Conservation (phyloP, 2,797 vertebrate species). For the Anabas testudineus region DNA sequence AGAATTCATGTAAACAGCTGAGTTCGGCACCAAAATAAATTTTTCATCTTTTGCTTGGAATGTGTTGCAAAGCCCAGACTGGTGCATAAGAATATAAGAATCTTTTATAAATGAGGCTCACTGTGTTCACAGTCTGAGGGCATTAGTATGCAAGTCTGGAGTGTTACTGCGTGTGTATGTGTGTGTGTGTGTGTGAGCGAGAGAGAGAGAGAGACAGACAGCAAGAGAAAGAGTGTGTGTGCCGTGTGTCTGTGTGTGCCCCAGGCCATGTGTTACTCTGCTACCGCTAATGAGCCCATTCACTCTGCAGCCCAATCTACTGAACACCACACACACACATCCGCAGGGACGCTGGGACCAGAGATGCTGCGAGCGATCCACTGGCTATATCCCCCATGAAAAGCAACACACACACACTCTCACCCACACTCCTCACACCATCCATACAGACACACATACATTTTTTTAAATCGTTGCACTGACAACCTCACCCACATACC, state of each 20-base stretch:
- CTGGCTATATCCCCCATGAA: slow-evolving; percentile 74
- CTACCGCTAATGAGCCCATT: slow-evolving; percentile 81
- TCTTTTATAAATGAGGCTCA: slow-evolving; percentile 70
- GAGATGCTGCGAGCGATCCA: slow-evolving; percentile 79
- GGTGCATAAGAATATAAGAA: slow-evolving; percentile 60
- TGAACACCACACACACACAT: slow-evolving; percentile 58
- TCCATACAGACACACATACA: slow-evolving; percentile 22
- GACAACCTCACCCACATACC: slow-evolving; percentile 63
- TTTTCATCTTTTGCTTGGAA: slow-evolving; percentile 53
- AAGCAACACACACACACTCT: slow-evolving; percentile 54
- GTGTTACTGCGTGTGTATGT: slow-evolving; percentile 34
- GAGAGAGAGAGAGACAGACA: slow-evolving; percentile 19
- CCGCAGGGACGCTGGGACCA: slow-evolving; percentile 71
- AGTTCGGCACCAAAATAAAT: slow-evolving; percentile 46
- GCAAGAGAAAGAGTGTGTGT: slow-evolving; percentile 23
- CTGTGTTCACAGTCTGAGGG: slow-evolving; percentile 69
- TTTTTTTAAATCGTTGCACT: slow-evolving; percentile 40
- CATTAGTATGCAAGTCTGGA: slow-evolving; percentile 75
- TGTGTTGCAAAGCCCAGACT: slow-evolving; percentile 44
- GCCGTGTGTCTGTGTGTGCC: slow-evolving; percentile 67
- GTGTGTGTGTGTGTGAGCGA: slow-evolving; percentile 11
- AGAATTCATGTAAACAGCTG: slow-evolving; percentile 53
- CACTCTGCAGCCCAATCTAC: slow-evolving; percentile 73
- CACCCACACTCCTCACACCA: slow-evolving; percentile 16
- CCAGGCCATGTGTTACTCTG: slow-evolving; percentile 81